A percentile compares a stretch with the other conserved stretches of the same genome.
phyloP scores from a whole-genome alignment of 2,797 vertebrate genomes.

The Periophthalmus magnuspinnatus region DNA sequence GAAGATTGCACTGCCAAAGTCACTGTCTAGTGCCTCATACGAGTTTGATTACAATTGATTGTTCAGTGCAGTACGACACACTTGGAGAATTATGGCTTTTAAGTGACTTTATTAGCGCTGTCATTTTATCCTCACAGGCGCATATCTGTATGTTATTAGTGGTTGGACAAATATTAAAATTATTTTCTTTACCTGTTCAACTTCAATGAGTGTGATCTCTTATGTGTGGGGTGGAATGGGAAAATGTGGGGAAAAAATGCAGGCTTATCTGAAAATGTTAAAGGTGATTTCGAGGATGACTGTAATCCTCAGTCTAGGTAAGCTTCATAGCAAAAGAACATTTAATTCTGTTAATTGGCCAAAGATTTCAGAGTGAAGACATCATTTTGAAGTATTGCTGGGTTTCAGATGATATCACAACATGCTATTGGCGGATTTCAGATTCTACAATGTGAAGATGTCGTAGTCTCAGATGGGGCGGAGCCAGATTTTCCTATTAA shows the following conservation, averaged over 20 bases:
- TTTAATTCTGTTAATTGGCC: no score
- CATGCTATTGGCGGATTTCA: no score
- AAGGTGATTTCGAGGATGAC: no score
- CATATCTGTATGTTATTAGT: constrained; percentile 45
- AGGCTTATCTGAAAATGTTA: not conserved
- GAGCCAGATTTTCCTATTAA: no score
- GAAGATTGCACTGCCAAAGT: constrained; percentile 64
- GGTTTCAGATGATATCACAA: no score
- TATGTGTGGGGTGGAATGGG: not conserved
- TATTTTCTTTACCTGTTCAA: constrained; percentile 75
- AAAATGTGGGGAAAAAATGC: not conserved
- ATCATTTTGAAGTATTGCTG: no score
- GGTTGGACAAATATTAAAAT: constrained; percentile 64
- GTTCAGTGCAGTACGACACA: constrained; percentile 35
- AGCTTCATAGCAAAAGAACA: no score
- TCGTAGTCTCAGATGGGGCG: no score
- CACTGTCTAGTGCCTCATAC: constrained; percentile 67
- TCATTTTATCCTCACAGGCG: constrained; percentile 34
- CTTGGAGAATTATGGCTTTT: constrained; percentile 27
- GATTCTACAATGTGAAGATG: no score
- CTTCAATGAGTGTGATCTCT: constrained; percentile 30
- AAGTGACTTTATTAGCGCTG: constrained; percentile 31
- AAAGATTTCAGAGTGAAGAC: no score
- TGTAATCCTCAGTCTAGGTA: no score
- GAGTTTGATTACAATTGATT: constrained; percentile 40